phyloP scores from a whole-genome alignment of 2,797 vertebrate species.

The Pygocentrus nattereri region DNA sequence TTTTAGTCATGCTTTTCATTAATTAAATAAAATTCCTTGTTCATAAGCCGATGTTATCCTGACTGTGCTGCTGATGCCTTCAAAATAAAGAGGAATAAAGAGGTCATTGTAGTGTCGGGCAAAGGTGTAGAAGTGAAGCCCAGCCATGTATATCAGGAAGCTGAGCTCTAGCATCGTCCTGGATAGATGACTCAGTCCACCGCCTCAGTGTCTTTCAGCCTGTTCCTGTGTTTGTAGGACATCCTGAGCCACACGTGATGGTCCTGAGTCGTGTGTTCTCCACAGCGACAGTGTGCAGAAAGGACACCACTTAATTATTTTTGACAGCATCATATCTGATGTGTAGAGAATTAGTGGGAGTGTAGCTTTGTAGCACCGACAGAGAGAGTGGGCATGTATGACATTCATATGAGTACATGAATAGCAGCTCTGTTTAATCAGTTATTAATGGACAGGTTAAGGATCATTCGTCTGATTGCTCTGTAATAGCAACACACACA shows the following conservation, averaged over 20 bases:
- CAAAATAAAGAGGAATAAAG: background rate
- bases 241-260: slow-evolving; percentile 37
- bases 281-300: background rate
- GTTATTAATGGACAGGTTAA: slow-evolving; percentile 23
- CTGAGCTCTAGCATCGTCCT: slow-evolving; percentile 7
- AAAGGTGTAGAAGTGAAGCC: slow-evolving; percentile 36
- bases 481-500: slow-evolving; percentile 26
- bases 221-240: slow-evolving; percentile 53
- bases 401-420: background rate
- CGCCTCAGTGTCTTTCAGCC: slow-evolving; percentile 25
- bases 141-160: slow-evolving; percentile 32
- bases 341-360: background rate
- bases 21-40: too few relatives aligned
- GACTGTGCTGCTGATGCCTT: background rate
- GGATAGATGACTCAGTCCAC: slow-evolving; percentile 39
- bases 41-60: background rate
- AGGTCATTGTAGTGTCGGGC: background rate
- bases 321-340: background rate
- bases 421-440: slow-evolving; percentile 34
- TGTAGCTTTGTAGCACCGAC: background rate
- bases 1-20: background rate
- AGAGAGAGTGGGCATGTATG: background rate
- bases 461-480: slow-evolving; percentile 22
- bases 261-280: slow-evolving; percentile 15
- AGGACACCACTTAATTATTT: background rate